A percentile compares a stretch with the other conserved stretches of the same genome.
phyloP scores from a whole-genome alignment of 1,140 invertebrate species.

The Neodiprion virginianus region DNA sequence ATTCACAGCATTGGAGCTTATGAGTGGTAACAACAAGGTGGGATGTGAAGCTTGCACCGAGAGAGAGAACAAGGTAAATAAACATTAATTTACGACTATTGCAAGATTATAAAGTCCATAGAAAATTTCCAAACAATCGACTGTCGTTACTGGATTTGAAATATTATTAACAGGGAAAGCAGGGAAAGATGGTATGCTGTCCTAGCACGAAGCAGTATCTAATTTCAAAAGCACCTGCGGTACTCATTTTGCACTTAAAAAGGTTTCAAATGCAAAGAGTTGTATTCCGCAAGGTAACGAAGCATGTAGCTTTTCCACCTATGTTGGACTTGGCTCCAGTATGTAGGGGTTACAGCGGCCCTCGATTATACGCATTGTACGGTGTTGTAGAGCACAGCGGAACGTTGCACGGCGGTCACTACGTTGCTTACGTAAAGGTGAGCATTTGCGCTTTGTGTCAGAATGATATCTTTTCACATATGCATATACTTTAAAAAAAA shows the following conservation, averaged over 20 bases:
- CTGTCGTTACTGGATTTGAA: neutral
- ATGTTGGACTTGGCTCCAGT: slow-evolving; percentile 90
- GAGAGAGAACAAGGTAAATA: slow-evolving; percentile 63
- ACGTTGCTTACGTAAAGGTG: slow-evolving; percentile 93
- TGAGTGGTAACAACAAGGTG: slow-evolving; percentile 92
- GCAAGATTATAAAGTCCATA: neutral
- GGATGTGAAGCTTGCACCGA: slow-evolving; percentile 89
- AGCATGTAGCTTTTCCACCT: slow-evolving; percentile 87
- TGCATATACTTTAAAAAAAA: slow-evolving; percentile 11
- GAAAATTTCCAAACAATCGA: neutral
- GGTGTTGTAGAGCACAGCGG: slow-evolving; percentile 96
- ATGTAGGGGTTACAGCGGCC: slow-evolving; percentile 79
- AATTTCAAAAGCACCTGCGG: slow-evolving; percentile 87
- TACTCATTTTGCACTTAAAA: slow-evolving; percentile 95
- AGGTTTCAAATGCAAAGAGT: slow-evolving; percentile 76
- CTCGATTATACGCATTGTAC: slow-evolving; percentile 86
- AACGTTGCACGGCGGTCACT: slow-evolving; percentile 89
- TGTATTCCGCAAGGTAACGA: slow-evolving; percentile 79
- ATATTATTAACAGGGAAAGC: slow-evolving; percentile 47
- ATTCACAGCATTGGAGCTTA: slow-evolving; percentile 87
- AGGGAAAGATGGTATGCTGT: slow-evolving; percentile 81
- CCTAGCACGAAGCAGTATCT: slow-evolving; percentile 92
- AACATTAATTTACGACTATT: neutral
- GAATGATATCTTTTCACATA: neutral
- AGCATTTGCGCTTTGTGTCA: neutral